Percentiles rank a stretch among this genome's conserved stretches.
Evolutionary conservation across 2,888 invertebrate species (phyloP).

Genomic region (Campoplex capitator): DNA sequence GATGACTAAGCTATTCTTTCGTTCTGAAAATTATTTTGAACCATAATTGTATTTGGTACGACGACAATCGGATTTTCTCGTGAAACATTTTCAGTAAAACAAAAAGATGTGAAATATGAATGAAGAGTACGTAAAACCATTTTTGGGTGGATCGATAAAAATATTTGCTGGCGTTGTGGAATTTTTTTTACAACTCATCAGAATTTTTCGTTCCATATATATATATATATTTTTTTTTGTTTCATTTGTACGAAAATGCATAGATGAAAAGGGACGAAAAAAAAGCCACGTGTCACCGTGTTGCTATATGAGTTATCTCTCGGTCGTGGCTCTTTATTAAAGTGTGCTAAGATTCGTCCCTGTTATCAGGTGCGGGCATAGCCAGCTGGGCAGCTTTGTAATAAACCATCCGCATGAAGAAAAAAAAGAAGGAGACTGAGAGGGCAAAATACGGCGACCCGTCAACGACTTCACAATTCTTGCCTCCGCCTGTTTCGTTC

Average conservation of each 20-base stretch:
- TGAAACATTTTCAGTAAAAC: background rate
- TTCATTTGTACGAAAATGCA: background rate
- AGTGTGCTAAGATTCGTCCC: constrained; percentile 44
- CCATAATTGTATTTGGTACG: background rate
- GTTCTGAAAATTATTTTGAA: too few relatives aligned
- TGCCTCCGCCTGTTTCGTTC: constrained; percentile 22
- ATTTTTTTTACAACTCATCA: background rate
- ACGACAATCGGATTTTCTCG: too few relatives aligned
- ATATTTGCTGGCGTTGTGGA: background rate
- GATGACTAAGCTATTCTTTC: too few relatives aligned
- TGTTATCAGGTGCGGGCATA: constrained; percentile 39
- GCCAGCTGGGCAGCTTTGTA: constrained; percentile 43
- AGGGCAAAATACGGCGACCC: constrained; percentile 29
- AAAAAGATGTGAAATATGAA: background rate
- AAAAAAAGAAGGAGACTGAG: constrained; percentile 25
- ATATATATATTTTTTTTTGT: background rate
- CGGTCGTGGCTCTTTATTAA: constrained; percentile 39
- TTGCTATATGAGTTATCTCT: constrained; percentile 39
- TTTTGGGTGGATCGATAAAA: background rate
- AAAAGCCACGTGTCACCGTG: constrained; percentile 29
- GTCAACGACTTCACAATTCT: constrained; percentile 40
- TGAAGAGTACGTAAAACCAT: background rate
- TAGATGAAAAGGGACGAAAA: background rate
- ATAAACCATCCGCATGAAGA: constrained; percentile 40
- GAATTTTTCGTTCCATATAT: background rate